Conservation (phyloP, 2,888 invertebrate species). For the Tryphoninae sp. region DNA sequence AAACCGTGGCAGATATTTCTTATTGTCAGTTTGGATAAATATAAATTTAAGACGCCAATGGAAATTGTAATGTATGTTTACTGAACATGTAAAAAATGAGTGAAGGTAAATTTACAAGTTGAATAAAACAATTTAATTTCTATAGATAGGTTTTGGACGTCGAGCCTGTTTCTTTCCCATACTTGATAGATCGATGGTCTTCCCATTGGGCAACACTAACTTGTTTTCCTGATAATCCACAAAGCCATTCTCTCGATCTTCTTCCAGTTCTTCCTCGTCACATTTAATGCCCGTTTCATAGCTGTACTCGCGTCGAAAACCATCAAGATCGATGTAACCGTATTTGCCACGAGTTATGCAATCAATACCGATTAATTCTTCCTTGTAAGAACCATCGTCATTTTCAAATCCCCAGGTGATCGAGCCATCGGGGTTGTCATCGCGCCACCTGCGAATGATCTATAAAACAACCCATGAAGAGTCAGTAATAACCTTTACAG, state of each 20-base stretch:
- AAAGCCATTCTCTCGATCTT: conserved; percentile 82
- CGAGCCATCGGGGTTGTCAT: conserved; percentile 89
- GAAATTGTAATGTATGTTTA: conserved; percentile 35
- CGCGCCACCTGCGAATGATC: conserved; percentile 84
- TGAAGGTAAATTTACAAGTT: conserved; percentile 54
- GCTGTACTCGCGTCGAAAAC: conserved; percentile 90
- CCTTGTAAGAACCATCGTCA: conserved; percentile 93
- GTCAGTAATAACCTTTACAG: too few relatives aligned
- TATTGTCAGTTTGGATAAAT: too few relatives aligned
- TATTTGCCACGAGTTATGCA: conserved; percentile 90
- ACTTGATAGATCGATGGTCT: conserved; percentile 86
- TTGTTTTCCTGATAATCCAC: conserved; percentile 89
- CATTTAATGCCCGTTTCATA: conserved; percentile 90
- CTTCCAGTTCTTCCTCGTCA: conserved; percentile 80
- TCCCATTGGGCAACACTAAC: conserved; percentile 88
- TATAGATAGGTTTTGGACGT: conserved; percentile 84
- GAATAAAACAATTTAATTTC: conserved; percentile 77
- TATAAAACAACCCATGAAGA: conserved; percentile 44
- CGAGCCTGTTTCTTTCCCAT: conserved; percentile 88
- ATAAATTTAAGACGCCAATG: too few relatives aligned
- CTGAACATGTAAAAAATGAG: conserved; percentile 48
- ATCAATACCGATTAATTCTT: conserved; percentile 91
- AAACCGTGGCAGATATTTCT: too few relatives aligned
- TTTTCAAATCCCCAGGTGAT: conserved; percentile 95
- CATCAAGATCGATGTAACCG: conserved; percentile 93